Evolutionary conservation across 2,113 vertebrate species (phyloP), one percentile per base, ranked within the genome.

Genomic region (Nycticebus coucang): DNA sequence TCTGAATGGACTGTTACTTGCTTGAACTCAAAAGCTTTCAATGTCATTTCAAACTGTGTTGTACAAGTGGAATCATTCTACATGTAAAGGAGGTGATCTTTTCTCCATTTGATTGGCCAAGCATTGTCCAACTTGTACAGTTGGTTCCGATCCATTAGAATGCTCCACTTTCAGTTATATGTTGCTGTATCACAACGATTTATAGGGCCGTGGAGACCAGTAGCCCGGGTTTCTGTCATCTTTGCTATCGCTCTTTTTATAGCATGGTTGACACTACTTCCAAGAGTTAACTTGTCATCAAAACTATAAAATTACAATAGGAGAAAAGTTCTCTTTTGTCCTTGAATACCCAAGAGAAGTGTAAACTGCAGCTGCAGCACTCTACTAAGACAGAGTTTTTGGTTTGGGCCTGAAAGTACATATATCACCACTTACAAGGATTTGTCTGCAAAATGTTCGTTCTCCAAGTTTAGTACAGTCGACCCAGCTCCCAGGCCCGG

Each of bases 301-400:
- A 72, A 96, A 41, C 86, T 78, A 2, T 94, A 41, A 93, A 68
- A 37, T 81, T 80, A 72, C 57, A 53, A 55, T 68, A 7, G n/a
- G 87, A 91, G 50, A 97, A 92, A 41, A 77, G 33, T 89, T 95
- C 89, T 80, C 87, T 94, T 83, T 89, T 37, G 62, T 96, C 82
- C 64, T 69, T 18, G 66, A 55, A 80, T 71, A 59, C 75, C 59
- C 12, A 88, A 81, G 53, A 78, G 90, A 87, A 59, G 83, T 53
- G 35, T 94, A 90, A 93, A 81, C 93, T 66, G 33, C 69, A 50
- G n/a, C 74, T 26, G 22, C 18, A 0, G 57, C 12, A 62, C 78
- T 91, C 0, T 74, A 45, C 53, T 62, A n/a, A 87, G 45, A 91
- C 62, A 35, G 4, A 18, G 55, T 21, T 57, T 30, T 78, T 64